Conservation (phyloP, 2,888 invertebrate genomes). For the Panzeria rudis region DNA sequence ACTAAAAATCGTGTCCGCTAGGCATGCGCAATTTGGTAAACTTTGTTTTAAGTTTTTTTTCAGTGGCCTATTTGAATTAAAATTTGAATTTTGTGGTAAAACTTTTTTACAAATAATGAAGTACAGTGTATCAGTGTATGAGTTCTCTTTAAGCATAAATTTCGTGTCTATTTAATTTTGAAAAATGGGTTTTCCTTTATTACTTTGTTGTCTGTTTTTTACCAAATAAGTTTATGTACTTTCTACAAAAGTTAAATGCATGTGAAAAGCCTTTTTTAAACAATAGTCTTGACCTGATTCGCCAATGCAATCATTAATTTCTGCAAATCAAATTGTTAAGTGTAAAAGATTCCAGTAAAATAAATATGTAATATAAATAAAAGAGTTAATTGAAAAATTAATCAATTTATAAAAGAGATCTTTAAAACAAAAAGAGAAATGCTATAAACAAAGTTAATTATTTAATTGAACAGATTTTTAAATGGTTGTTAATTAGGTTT, state of each 20-base stretch:
- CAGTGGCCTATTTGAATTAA: constrained; percentile 52
- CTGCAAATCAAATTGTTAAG: constrained; percentile 1
- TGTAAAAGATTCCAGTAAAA: not conserved
- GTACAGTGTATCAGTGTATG: not conserved
- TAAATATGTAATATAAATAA: not conserved
- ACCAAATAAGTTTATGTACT: constrained; percentile 19
- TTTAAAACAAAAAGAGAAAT: not conserved
- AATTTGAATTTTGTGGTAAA: constrained; percentile 22
- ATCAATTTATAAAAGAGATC: not conserved
- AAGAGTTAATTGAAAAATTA: not conserved
- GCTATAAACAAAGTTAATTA: not conserved
- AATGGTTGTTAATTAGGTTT: not conserved
- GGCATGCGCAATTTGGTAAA: constrained; percentile 50
- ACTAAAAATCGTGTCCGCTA: constrained; percentile 53
- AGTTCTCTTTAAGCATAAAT: not conserved
- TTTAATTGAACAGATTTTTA: not conserved
- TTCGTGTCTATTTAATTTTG: constrained; percentile 44
- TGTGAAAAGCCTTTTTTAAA: constrained; percentile 32
- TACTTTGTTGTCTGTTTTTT: not conserved
- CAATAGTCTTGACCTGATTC: constrained; percentile 59
- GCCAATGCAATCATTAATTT: constrained; percentile 25
- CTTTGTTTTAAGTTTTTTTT: constrained; percentile 6
- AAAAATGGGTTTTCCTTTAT: constrained; percentile 40
- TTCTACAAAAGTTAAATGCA: constrained; percentile 23
- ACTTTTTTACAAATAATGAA: not conserved